Evolutionary conservation across 2,113 vertebrate species (phyloP).

Genomic region (Phrynosoma blainvillii): DNA sequence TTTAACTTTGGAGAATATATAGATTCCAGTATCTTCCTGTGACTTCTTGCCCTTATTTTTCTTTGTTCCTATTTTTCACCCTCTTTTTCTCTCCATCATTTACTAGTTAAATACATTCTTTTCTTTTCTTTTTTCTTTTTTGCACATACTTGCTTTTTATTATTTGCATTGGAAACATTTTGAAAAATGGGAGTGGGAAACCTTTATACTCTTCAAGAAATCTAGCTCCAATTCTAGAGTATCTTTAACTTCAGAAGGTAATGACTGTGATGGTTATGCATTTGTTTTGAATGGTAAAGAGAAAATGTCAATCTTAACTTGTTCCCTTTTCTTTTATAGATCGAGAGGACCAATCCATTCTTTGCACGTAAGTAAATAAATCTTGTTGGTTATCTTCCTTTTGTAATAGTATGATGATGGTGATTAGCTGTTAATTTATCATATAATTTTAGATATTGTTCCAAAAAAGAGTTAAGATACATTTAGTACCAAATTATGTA

Average conservation of each 20-base stretch:
- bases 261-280: rapidly evolving
- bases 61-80: neutral
- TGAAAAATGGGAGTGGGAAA: neutral
- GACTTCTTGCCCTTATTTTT: neutral
- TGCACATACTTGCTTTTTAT: neutral
- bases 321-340: slow-evolving; percentile 81
- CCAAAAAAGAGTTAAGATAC: neutral
- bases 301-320: slow-evolving; percentile 23
- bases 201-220: neutral
- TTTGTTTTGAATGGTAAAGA: neutral
- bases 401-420: neutral
- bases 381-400: neutral
- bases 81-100: neutral
- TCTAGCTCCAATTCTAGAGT: neutral
- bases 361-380: slow-evolving; percentile 95
- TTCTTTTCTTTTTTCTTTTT: neutral
- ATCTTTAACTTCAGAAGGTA: neutral
- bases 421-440: neutral
- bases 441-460: neutral
- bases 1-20: neutral
- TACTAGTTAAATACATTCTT: neutral
- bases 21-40: too few species aligned
- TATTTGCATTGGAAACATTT: neutral
- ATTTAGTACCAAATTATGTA: neutral
- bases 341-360: slow-evolving; percentile 98